Evolutionary conservation across 2,113 vertebrate species (phyloP).

Genomic region (Spea bombifrons): DNA sequence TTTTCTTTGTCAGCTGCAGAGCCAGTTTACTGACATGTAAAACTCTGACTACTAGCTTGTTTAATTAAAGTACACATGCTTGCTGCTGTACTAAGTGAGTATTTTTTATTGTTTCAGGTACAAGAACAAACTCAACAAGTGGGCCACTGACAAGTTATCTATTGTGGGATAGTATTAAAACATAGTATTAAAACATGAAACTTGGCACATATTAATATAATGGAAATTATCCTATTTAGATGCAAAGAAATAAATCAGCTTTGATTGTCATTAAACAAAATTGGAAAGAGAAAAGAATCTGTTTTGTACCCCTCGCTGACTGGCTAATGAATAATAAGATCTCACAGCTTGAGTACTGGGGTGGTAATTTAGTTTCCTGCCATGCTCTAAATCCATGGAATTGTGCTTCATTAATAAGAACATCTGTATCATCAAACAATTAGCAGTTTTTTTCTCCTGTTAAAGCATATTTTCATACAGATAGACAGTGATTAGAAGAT

Average conservation of each 20-base stretch:
- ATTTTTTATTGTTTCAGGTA: not conserved
- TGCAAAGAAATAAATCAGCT: constrained; percentile 58
- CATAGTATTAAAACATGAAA: not conserved
- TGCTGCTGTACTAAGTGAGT: not conserved
- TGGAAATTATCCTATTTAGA: constrained; percentile 11
- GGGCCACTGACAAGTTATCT: not conserved
- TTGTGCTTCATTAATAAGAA: constrained; percentile 98
- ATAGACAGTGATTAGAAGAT: constrained; percentile 67
- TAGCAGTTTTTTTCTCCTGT: constrained; percentile 81
- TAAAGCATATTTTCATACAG: constrained; percentile 90
- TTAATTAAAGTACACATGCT: too few relatives aligned
- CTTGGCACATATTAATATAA: not conserved
- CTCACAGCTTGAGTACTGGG: constrained; percentile 98
- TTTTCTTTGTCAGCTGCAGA: too few relatives aligned
- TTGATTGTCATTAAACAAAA: constrained; percentile 69
- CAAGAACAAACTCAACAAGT: not conserved
- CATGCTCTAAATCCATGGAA: constrained; percentile 95
- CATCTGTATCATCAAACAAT: constrained; percentile 99
- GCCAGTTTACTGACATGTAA: too few relatives aligned
- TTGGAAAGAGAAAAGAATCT: constrained; percentile 70
- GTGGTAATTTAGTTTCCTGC: constrained; percentile 96
- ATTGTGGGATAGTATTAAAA: not conserved
- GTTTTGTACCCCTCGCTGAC: constrained; percentile 95
- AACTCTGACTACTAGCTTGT: too few relatives aligned
- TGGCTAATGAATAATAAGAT: constrained; percentile 99